Conservation (phyloP, 2,113 vertebrate species). For the Epinephelus fuscoguttatus region DNA sequence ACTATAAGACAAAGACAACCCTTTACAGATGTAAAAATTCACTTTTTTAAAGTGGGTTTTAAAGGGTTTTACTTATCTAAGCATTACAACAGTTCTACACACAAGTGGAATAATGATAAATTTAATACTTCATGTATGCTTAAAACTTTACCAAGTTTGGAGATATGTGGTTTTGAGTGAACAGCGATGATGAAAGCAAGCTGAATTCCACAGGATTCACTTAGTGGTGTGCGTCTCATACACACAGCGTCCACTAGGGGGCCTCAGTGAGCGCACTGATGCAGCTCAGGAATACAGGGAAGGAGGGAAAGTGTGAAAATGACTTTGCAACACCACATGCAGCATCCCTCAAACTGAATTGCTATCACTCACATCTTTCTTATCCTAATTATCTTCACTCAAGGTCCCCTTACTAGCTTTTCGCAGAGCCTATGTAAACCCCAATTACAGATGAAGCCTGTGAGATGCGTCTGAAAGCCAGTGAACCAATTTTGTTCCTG, state of each 20-base stretch:
- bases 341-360: not conserved
- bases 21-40: not conserved
- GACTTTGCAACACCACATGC: not conserved
- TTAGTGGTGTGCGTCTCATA: not conserved
- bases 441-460: not conserved
- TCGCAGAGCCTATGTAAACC: not conserved
- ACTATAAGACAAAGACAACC: not conserved
- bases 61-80: not conserved
- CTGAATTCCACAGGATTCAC: not conserved
- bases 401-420: not conserved
- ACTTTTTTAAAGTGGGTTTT: not conserved
- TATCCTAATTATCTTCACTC: not conserved
- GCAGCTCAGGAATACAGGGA: not conserved
- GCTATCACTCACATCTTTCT: not conserved
- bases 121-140: not conserved
- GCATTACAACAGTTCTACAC: not conserved
- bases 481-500: not conserved
- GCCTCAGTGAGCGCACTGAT: constrained; percentile 22
- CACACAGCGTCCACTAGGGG: constrained; percentile 60
- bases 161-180: not conserved
- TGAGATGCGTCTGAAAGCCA: not conserved
- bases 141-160: not conserved
- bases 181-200: not conserved
- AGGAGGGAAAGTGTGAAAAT: too few species aligned
- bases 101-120: not conserved